phyloP scores from a whole-genome alignment of 2,888 invertebrate species.

The Cancer borealis region DNA sequence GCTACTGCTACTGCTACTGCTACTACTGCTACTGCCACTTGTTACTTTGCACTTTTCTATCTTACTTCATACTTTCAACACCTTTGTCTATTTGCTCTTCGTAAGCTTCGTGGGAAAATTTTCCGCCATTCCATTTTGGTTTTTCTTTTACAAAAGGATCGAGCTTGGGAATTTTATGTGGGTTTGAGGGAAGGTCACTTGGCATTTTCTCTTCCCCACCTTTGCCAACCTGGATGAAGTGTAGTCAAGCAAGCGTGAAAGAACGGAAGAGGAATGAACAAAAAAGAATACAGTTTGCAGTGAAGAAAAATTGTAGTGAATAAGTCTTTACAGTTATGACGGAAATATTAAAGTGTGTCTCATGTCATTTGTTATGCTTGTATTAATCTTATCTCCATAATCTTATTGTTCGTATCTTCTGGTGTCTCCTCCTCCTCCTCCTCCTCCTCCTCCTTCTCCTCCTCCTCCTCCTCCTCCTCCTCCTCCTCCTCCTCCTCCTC shows the following conservation, averaged over 20 bases:
- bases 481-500: too few species aligned
- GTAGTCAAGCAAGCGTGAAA: slow-evolving; percentile 22
- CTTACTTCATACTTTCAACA: neutral
- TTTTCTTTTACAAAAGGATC: neutral
- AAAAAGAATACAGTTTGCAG: neutral
- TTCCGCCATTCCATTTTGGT: neutral
- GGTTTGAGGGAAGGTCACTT: neutral
- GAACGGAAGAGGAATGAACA: neutral
- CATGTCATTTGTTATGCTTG: too few species aligned
- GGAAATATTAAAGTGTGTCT: too few species aligned
- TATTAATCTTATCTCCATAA: too few species aligned
- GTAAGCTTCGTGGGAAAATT: neutral
- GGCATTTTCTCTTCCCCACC: neutral
- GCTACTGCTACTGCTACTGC: too few species aligned
- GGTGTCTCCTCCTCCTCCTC: too few species aligned
- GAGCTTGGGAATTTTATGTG: neutral
- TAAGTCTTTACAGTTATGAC: too few species aligned
- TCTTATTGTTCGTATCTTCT: too few species aligned
- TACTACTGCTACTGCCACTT: too few species aligned
- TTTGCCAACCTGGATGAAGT: neutral
- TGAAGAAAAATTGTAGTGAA: too few species aligned
- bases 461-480: too few species aligned
- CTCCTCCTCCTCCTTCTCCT: too few species aligned
- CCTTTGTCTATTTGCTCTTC: neutral
- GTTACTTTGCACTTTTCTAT: neutral